Conservation (phyloP, 2,888 invertebrate species). For the Himalopsyche japonica region DNA sequence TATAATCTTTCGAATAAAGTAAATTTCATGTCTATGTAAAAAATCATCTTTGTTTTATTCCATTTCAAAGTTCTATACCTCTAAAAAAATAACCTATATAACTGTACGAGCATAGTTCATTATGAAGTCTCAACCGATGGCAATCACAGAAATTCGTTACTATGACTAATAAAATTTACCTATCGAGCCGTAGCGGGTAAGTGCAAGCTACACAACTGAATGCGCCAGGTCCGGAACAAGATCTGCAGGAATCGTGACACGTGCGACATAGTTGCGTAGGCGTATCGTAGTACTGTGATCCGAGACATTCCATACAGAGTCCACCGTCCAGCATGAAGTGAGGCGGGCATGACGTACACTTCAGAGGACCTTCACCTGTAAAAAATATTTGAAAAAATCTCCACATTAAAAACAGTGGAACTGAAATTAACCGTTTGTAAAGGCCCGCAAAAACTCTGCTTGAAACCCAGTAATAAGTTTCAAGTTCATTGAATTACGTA, state of each 20-base stretch:
- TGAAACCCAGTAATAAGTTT: too few species aligned
- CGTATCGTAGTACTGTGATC: constrained; percentile 73
- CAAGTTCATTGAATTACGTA: too few species aligned
- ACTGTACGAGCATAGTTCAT: too few species aligned
- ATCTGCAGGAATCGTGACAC: constrained; percentile 67
- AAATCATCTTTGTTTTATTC: too few species aligned
- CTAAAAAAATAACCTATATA: too few species aligned
- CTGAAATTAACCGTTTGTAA: too few species aligned
- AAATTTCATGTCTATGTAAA: too few species aligned
- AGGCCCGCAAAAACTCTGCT: too few species aligned
- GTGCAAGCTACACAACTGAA: constrained; percentile 71
- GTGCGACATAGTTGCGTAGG: constrained; percentile 68
- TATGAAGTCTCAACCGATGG: too few species aligned
- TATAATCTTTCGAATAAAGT: too few species aligned
- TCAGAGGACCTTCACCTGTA: constrained; percentile 71
- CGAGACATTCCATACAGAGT: constrained; percentile 75
- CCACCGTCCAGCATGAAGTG: constrained; percentile 75
- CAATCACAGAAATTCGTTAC: too few species aligned
- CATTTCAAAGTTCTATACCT: too few species aligned
- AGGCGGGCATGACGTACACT: constrained; percentile 73
- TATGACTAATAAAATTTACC: constrained; percentile 43
- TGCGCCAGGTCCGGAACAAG: constrained; percentile 70
- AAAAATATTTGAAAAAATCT: background rate
- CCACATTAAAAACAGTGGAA: background rate
- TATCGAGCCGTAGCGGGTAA: constrained; percentile 67